Evolutionary conservation across 2,888 invertebrate species (phyloP).

Genomic region (Alsophila aescularia): DNA sequence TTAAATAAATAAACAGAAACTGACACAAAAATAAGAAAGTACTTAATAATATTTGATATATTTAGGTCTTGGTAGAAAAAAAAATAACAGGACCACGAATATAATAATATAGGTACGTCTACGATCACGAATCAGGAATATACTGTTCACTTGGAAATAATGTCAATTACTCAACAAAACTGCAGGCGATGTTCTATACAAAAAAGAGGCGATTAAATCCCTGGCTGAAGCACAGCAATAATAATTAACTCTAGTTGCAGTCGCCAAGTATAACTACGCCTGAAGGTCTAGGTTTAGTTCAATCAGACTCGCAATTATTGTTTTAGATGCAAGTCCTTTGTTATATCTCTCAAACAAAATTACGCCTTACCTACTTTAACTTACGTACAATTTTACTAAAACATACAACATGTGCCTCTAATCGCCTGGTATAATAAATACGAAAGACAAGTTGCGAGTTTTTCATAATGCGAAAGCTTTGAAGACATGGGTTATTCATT

Average conservation of each 20-base stretch:
- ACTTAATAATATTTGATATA: too few relatives aligned
- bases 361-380: neutral
- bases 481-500: constrained; percentile 28
- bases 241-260: neutral
- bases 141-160: too few relatives aligned
- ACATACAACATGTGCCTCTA: neutral
- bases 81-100: too few relatives aligned
- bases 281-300: constrained; percentile 15
- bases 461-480: constrained; percentile 24
- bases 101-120: too few relatives aligned
- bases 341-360: constrained; percentile 1
- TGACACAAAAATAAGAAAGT: too few relatives aligned
- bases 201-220: too few relatives aligned
- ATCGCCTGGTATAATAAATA: constrained; percentile 9
- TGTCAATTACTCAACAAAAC: too few relatives aligned
- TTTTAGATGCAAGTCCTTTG: constrained; percentile 13
- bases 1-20: too few relatives aligned
- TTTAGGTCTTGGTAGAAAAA: too few relatives aligned
- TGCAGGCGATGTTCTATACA: too few relatives aligned
- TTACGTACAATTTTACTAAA: neutral
- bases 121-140: too few relatives aligned
- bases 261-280: neutral
- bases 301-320: constrained; percentile 9
- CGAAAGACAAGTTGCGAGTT: constrained; percentile 17
- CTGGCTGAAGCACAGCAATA: neutral